phyloP scores from a whole-genome alignment of 2,888 invertebrate species.

The Dioctria rufipes region DNA sequence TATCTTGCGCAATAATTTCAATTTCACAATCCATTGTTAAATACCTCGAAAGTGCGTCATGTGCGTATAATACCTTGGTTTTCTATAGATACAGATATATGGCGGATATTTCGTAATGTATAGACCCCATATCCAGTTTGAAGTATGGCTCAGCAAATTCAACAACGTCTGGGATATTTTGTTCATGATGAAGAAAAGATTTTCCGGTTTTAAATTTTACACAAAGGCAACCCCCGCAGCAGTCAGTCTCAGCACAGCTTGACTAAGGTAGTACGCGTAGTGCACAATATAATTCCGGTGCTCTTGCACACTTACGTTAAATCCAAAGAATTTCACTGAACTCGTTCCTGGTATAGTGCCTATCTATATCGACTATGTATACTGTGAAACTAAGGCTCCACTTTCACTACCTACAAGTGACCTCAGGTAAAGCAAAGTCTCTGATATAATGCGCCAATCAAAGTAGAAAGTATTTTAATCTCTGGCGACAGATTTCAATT shows the following conservation, averaged over 20 bases:
- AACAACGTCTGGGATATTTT: neutral
- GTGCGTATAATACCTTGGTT: constrained; percentile 34
- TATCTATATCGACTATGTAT: neutral
- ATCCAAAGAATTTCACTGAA: constrained; percentile 8
- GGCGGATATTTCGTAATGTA: neutral
- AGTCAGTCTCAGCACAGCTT: neutral
- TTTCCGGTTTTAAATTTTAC: constrained; percentile 31
- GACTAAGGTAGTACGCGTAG: neutral
- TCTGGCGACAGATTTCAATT: constrained; percentile 58
- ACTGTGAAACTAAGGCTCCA: neutral
- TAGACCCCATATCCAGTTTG: constrained; percentile 9
- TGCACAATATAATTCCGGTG: constrained; percentile 12
- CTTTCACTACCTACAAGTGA: constrained; percentile 42
- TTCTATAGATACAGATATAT: constrained; percentile 4
- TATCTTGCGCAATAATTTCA: constrained; percentile 19
- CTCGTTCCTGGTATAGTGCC: neutral
- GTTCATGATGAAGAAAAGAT: constrained; percentile 16
- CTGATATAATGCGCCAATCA: constrained; percentile 46
- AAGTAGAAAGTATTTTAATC: constrained; percentile 55
- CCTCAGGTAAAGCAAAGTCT: constrained; percentile 20
- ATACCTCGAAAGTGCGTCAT: constrained; percentile 46
- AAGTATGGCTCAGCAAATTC: constrained; percentile 14
- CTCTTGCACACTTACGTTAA: neutral
- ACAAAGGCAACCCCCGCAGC: constrained; percentile 46
- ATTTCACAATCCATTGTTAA: constrained; percentile 37